phyloP scores from a whole-genome alignment of 2,797 vertebrate species.

The Heliangelus exortis region DNA sequence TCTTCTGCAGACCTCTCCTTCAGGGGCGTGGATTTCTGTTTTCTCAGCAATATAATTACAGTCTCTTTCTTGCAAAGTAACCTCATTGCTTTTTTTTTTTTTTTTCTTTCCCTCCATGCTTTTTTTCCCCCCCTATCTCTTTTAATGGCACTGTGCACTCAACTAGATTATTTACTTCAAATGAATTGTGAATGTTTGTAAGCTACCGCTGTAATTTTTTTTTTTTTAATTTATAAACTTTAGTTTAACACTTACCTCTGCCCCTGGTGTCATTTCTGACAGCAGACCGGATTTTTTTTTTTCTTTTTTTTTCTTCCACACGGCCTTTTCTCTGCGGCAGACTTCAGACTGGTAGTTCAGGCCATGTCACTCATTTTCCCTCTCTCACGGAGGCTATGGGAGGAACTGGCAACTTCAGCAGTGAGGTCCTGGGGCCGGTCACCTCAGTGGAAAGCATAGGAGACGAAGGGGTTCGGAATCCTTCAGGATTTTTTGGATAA shows the following conservation, averaged over 20 bases:
- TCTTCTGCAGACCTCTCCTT: slow-evolving; percentile 10
- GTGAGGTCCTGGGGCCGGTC: accelerated
- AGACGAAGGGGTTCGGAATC: accelerated
- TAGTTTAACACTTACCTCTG: slow-evolving; percentile 58
- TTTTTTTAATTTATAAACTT: slow-evolving; percentile 83
- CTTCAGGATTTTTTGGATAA: neutral
- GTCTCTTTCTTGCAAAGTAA: slow-evolving; percentile 22
- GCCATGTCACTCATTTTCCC: neutral
- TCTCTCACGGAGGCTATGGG: neutral
- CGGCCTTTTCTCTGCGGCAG: neutral
- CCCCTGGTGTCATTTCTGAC: slow-evolving; percentile 56
- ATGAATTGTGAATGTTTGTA: slow-evolving; percentile 79
- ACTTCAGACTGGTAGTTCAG: neutral
- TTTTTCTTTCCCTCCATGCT: neutral
- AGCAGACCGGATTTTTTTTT: neutral
- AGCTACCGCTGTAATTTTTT: slow-evolving; percentile 71
- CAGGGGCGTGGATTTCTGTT: neutral
- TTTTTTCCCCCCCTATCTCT: neutral
- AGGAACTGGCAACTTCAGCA: neutral
- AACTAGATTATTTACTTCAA: slow-evolving; percentile 73
- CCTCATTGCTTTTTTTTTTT: neutral
- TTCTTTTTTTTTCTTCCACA: neutral
- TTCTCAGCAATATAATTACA: slow-evolving; percentile 44
- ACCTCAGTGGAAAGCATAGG: accelerated
- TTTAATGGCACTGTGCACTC: slow-evolving; percentile 79